Percentiles rank a stretch among this genome's conserved stretches.
Conservation (phyloP, 2,113 vertebrate species). For the Sapayoa aenigma region DNA sequence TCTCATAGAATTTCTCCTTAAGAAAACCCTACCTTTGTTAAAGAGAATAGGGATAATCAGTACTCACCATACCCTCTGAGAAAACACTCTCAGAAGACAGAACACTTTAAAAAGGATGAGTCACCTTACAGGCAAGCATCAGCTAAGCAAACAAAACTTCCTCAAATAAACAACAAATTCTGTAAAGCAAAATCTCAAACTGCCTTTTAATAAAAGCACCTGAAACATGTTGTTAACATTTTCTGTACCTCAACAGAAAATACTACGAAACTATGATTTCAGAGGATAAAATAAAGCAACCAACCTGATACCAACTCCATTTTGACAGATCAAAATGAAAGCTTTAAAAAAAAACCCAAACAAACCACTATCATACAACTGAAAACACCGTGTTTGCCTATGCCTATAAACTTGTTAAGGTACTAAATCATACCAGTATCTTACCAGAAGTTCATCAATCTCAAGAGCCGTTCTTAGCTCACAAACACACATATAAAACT, state of each 20-base stretch:
- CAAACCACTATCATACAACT: not conserved
- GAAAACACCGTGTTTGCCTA: not conserved
- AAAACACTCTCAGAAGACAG: not conserved
- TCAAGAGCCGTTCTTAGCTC: not conserved
- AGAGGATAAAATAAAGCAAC: not conserved
- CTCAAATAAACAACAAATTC: not conserved
- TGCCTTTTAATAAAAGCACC: not conserved
- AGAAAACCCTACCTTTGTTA: not conserved
- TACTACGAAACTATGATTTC: not conserved
- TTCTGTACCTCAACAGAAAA: not conserved
- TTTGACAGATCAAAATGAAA: not conserved
- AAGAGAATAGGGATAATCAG: not conserved
- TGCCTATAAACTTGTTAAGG: not conserved
- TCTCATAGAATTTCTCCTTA: not conserved
- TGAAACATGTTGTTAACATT: not conserved
- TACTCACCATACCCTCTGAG: not conserved
- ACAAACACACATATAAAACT: not conserved
- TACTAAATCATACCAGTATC: not conserved
- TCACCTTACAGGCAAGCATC: not conserved
- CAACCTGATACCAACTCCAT: not conserved
- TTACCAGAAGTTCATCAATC: not conserved
- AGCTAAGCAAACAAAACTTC: not conserved
- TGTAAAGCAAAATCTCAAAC: not conserved
- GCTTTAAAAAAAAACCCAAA: not conserved
- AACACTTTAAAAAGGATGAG: not conserved